These are phyloP conservation scores for Alectoris magna DNA, from an alignment of 2,797 vertebrate genomes.

Conservation along the genomic window DNA sequence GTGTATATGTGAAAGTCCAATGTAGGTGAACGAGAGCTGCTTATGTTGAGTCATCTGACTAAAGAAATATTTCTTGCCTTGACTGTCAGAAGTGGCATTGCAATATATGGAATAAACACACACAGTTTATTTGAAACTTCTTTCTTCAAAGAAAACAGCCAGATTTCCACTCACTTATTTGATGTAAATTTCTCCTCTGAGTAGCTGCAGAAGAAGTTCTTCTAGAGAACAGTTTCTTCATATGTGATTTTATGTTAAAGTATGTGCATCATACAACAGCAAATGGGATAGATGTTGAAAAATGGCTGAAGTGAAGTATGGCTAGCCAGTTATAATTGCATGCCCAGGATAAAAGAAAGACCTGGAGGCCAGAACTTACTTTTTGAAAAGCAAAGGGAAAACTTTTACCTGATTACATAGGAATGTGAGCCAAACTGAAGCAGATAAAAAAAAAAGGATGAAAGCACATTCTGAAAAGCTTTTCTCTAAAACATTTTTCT, in stretches of 20 bases:
- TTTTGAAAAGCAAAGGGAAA: neutral
- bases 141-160: too few relatives aligned
- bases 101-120: too few relatives aligned
- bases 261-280: neutral
- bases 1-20: too few relatives aligned
- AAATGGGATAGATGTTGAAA: neutral
- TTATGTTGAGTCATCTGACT: too few relatives aligned
- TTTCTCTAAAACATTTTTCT: neutral
- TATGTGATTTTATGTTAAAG: neutral
- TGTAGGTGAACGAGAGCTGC: too few relatives aligned
- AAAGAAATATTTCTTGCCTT: too few relatives aligned
- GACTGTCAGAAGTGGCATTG: too few relatives aligned
- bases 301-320: neutral
- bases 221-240: slow-evolving; percentile 43
- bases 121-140: too few relatives aligned
- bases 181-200: neutral
- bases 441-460: neutral
- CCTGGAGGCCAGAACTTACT: neutral
- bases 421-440: neutral
- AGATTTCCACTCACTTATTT: neutral
- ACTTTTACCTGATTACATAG: neutral
- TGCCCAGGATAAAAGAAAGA: neutral
- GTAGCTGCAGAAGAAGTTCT: slow-evolving; percentile 18
- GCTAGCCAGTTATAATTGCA: neutral
- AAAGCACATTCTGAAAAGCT: neutral